These are phyloP conservation scores for Arctocebus calabarensis DNA, from an alignment of 2,797 vertebrate genomes.

Conservation along the genomic window DNA sequence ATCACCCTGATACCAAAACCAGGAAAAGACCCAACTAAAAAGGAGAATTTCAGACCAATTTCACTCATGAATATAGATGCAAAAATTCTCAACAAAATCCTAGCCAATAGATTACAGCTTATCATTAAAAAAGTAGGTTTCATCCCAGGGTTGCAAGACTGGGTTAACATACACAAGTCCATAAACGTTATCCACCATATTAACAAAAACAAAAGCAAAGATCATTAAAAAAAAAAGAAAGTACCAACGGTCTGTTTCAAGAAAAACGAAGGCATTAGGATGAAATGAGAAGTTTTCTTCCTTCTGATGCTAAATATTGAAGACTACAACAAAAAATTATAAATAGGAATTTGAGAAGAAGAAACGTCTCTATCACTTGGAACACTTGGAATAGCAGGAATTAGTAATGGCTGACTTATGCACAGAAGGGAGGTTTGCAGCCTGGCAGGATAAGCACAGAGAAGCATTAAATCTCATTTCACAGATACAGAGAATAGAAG, in stretches of 20 bases:
- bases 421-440: conserved; percentile 34
- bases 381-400: neutral
- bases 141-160: too few species aligned
- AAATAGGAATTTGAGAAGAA: neutral
- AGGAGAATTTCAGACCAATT: too few species aligned
- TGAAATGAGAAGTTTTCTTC: neutral
- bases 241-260: neutral
- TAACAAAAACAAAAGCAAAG: too few species aligned
- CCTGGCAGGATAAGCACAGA: neutral
- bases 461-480: neutral
- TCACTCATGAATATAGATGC: too few species aligned
- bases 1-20: too few species aligned
- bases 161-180: too few species aligned
- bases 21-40: too few species aligned
- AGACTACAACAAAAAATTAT: neutral
- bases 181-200: too few species aligned
- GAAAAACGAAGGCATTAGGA: neutral
- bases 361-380: neutral
- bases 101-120: too few species aligned
- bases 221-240: too few species aligned
- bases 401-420: neutral
- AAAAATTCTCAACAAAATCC: too few species aligned
- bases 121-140: too few species aligned
- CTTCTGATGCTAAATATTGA: neutral
- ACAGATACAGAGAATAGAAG: neutral